Evolutionary conservation across 1,140 invertebrate species (phyloP), one percentile per base, ranked within the genome.

Genomic region (Danaus melanippus): DNA sequence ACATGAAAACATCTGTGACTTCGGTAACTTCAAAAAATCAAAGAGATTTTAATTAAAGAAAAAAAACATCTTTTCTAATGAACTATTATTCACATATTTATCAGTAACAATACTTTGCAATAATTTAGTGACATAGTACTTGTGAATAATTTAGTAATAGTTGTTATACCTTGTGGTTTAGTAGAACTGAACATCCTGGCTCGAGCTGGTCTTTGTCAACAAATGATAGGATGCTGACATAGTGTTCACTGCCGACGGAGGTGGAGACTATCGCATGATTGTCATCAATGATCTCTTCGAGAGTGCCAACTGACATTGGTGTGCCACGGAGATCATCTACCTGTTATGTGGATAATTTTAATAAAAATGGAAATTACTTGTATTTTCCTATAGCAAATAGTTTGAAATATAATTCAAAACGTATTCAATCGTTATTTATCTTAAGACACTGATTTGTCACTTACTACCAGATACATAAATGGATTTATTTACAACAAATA

Each of bases 241-340:
- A 99, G 87, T 99, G 98, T 84, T 99, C 98, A 75, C 96, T 98
- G 9, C 98, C 98, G 12, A 99, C 98, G 12, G 98, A 99, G 8
- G 98, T 99, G 0, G 98, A 99, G 1, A 99, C 98, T 82, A 99
- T 99, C 9, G 98, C 98, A 89, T 99, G 98, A 87, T 99, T 99
- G 84, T 99, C 98, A 89, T 99, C 98, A 67, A 99, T 99, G 45
- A 99, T 99, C 88, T 99, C 98, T 86, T 99, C 98, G 53, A 99
- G 88, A 62, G 95, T 98, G n/a, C 98, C 98, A 39, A 99, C 98
- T 32, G 97, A 98, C 98, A 99, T 99, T 3, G 98, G 98, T 39
- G 98, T 99, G 52, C 98, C 98, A 85, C 98, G 89, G 17, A 99
- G 89, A 84, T 99, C 98, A 91, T 99, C 98, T 7, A 99, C 98